phyloP scores from a whole-genome alignment of 2,888 invertebrate species.

The Dexiosoma caninum region DNA sequence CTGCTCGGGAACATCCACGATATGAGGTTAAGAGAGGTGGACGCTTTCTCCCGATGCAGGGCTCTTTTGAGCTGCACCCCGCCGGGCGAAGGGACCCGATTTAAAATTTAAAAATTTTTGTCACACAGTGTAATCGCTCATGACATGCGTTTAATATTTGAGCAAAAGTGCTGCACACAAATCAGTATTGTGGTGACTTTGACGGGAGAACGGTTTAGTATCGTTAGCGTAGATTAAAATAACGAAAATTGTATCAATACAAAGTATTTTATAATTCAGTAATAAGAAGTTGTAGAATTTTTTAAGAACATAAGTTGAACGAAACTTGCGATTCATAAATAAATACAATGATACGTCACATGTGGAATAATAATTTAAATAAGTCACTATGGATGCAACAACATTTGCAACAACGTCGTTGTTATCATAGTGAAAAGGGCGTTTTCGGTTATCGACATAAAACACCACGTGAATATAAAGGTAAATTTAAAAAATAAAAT shows the following conservation, averaged over 20 bases:
- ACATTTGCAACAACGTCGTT: conserved; percentile 61
- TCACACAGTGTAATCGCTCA: too few species aligned
- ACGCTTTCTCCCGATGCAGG: too few species aligned
- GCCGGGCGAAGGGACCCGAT: too few species aligned
- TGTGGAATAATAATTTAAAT: conserved; percentile 30
- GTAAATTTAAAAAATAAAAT: conserved; percentile 65
- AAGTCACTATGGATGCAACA: conserved; percentile 29
- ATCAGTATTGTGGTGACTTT: conserved; percentile 41
- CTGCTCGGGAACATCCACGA: too few species aligned
- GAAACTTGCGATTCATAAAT: neutral
- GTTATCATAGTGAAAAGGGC: conserved; percentile 75
- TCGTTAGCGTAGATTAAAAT: neutral
- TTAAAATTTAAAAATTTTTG: too few species aligned
- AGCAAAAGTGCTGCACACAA: neutral
- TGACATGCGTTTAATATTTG: conserved; percentile 17
- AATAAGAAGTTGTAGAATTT: neutral
- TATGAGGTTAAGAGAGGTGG: too few species aligned
- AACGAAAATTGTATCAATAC: neutral
- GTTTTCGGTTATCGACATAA: conserved; percentile 75
- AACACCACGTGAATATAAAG: conserved; percentile 69
- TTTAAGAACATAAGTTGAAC: neutral
- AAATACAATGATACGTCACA: conserved; percentile 60
- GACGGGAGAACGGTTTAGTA: conserved; percentile 3
- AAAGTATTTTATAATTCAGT: neutral
- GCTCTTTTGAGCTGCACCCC: too few species aligned